phyloP scores from a whole-genome alignment of 2,113 vertebrate genomes.

The Orientallactaga bullata region DNA sequence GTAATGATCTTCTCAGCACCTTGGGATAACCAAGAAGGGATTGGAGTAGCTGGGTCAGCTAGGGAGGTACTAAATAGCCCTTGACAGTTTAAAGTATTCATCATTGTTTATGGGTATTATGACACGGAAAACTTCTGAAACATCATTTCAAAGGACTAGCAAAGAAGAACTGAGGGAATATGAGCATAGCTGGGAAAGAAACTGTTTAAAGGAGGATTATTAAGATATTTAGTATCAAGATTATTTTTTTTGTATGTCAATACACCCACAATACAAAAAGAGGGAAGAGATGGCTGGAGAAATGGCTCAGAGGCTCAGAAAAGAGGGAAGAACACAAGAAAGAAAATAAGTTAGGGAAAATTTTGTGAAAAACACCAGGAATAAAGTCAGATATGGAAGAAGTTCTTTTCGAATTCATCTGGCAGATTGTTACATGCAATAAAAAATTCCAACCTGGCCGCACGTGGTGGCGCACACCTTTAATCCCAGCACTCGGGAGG shows the following conservation, averaged over 20 bases:
- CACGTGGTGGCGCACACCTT: no score
- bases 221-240: neutral
- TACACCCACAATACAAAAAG: neutral
- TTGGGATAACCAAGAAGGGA: neutral
- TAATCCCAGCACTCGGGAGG: no score
- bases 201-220: neutral
- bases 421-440: neutral
- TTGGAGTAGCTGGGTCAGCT: neutral
- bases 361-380: neutral
- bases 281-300: neutral
- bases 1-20: neutral
- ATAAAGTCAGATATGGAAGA: neutral
- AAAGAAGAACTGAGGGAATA: no score
- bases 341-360: neutral
- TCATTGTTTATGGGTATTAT: neutral
- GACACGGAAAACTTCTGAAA: neutral
- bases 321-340: neutral
- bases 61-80: neutral
- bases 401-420: neutral
- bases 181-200: neutral
- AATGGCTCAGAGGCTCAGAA: no score
- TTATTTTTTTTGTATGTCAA: neutral
- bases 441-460: neutral
- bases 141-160: neutral
- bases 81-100: neutral